A percentile compares a stretch with the other conserved stretches of the same genome.
phyloP scores from a whole-genome alignment of 2,113 vertebrate species.

The Apodemus sylvaticus region DNA sequence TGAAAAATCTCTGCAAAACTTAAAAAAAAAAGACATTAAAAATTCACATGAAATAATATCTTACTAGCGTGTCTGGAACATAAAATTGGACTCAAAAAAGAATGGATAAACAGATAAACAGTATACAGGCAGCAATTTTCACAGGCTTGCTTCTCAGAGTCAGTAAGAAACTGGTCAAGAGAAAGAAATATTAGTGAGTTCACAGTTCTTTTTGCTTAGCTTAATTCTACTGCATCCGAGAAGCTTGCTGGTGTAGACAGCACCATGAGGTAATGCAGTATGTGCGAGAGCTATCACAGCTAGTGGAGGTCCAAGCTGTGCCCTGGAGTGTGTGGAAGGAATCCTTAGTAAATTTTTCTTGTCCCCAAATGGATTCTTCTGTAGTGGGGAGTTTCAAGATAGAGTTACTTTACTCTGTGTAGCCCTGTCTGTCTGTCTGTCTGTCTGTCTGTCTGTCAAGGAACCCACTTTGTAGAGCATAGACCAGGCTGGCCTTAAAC shows the following conservation, averaged over 20 bases:
- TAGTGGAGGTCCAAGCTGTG: background rate
- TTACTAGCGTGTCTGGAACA: constrained; percentile 29
- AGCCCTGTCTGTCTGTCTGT: background rate
- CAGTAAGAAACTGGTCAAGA: constrained; percentile 3
- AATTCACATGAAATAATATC: constrained; percentile 60
- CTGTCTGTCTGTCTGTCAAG: no score
- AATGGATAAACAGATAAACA: constrained; percentile 45
- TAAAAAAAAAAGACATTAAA: constrained; percentile 60
- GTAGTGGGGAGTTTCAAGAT: background rate
- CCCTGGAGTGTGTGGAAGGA: background rate
- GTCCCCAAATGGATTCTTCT: background rate
- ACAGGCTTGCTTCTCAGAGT: background rate
- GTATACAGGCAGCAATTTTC: constrained; percentile 15
- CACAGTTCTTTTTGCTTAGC: background rate
- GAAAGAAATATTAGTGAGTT: background rate
- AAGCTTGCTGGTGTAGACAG: background rate
- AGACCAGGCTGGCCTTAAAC: background rate
- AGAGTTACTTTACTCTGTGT: background rate
- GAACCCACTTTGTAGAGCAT: background rate
- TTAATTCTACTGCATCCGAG: background rate
- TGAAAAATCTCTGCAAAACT: constrained; percentile 72
- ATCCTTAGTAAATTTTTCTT: background rate
- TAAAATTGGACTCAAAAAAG: constrained; percentile 52
- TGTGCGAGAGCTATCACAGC: background rate
- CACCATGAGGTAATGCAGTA: background rate